These are phyloP conservation scores for Clitarchus hookeri DNA, from an alignment of 2,888 invertebrate species.

Conservation along the genomic window DNA sequence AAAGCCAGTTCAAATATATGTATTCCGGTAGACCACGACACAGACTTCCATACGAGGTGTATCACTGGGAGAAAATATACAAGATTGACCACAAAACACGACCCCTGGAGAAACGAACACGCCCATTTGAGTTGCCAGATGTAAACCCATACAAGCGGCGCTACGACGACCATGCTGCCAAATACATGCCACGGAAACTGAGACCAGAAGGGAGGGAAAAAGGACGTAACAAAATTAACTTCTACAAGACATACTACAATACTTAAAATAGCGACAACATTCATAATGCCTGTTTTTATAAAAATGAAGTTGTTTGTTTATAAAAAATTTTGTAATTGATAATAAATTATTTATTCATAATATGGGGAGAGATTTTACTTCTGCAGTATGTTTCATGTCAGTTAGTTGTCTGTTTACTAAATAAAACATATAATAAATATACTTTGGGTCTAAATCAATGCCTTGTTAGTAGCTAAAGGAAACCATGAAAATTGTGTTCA, in stretches of 20 bases:
- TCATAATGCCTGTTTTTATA: no score
- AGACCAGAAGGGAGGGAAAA: constrained; percentile 66
- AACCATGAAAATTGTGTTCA: no score
- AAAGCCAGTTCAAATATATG: constrained; percentile 69
- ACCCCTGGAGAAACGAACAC: constrained; percentile 67
- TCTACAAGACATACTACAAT: constrained; percentile 27
- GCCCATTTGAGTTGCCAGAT: constrained; percentile 70
- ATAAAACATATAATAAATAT: no score
- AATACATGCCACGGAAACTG: constrained; percentile 70
- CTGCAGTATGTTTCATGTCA: no score
- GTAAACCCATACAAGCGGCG: constrained; percentile 65
- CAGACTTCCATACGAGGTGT: constrained; percentile 68
- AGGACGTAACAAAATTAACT: constrained; percentile 26
- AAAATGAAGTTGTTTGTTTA: no score
- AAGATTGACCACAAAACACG: constrained; percentile 68
- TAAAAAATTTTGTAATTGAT: no score
- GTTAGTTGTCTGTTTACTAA: no score
- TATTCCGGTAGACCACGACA: constrained; percentile 63
- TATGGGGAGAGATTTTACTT: no score
- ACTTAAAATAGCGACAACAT: not conserved
- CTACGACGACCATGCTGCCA: constrained; percentile 68
- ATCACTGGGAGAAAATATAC: constrained; percentile 83
- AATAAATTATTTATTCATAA: no score
- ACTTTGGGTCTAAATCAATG: no score
- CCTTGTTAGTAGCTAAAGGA: no score